phyloP scores from a whole-genome alignment of 2,888 invertebrate species.

The Clistopyga incitator region DNA sequence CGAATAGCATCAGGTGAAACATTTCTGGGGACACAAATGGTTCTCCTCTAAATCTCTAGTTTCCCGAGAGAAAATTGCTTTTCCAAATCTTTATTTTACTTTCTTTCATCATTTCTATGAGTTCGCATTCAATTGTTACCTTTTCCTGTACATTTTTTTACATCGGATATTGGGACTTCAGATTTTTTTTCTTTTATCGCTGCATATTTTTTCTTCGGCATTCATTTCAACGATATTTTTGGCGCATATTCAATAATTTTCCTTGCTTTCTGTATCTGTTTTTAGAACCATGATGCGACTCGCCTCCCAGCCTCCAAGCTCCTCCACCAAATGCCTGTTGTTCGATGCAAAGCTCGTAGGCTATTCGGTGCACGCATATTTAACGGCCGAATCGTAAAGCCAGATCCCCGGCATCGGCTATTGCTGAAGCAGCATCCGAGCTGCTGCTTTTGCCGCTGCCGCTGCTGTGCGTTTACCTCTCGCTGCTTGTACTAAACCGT shows the following conservation, averaged over 20 bases:
- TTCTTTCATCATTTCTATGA: background rate
- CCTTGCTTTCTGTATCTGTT: background rate
- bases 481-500: conserved; percentile 36
- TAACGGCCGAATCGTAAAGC: conserved; percentile 40
- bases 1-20: no score
- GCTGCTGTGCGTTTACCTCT: conserved; percentile 28
- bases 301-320: background rate
- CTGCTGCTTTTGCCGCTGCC: conserved; percentile 8
- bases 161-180: background rate
- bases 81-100: no score
- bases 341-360: conserved; percentile 8
- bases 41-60: no score
- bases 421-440: conserved; percentile 7
- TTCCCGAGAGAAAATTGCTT: no score
- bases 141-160: no score
- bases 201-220: background rate
- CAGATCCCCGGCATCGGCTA: conserved; percentile 8
- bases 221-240: background rate
- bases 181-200: background rate
- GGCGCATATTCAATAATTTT: background rate
- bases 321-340: conserved; percentile 1
- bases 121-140: background rate
- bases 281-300: background rate
- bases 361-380: conserved; percentile 37
- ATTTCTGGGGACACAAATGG: no score